Conservation (phyloP, 2,888 invertebrate species). For the Rhodophaea formosa region DNA sequence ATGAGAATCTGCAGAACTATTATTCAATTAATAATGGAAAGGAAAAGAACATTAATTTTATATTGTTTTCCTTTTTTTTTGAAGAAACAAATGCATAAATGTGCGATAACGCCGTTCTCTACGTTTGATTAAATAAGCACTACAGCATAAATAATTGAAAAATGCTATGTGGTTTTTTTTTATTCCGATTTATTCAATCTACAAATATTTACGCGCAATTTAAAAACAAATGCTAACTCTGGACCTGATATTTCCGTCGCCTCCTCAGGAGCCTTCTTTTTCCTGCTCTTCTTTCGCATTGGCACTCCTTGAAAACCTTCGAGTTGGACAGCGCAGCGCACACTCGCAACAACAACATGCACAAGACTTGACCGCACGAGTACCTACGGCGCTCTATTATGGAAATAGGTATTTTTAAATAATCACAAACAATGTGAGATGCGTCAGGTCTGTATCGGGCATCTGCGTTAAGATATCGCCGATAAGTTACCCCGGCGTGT, state of each 20-base stretch:
- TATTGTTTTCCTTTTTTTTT: too few relatives aligned
- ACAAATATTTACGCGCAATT: background rate
- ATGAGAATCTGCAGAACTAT: background rate
- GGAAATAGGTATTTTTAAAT: constrained; percentile 27
- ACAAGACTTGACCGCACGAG: constrained; percentile 28
- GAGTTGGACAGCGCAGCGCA: constrained; percentile 71
- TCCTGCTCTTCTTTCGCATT: constrained; percentile 78
- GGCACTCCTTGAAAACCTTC: constrained; percentile 69
- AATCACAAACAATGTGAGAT: constrained; percentile 21
- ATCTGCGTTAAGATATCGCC: constrained; percentile 54
- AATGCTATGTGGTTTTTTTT: too few relatives aligned
- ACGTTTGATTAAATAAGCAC: too few relatives aligned
- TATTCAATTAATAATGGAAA: background rate
- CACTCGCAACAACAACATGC: constrained; percentile 64
- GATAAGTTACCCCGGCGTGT: constrained; percentile 57
- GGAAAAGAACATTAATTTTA: too few relatives aligned
- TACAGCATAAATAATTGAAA: too few relatives aligned
- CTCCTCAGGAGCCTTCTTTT: constrained; percentile 68
- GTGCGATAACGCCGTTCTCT: too few relatives aligned
- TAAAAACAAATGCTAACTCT: background rate
- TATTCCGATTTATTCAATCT: too few relatives aligned
- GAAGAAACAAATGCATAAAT: too few relatives aligned
- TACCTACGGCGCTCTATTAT: background rate
- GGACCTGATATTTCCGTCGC: constrained; percentile 37
- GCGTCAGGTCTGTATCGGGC: constrained; percentile 12